Conservation (phyloP, 2,888 invertebrate species). For the Notodonta dromedarius region DNA sequence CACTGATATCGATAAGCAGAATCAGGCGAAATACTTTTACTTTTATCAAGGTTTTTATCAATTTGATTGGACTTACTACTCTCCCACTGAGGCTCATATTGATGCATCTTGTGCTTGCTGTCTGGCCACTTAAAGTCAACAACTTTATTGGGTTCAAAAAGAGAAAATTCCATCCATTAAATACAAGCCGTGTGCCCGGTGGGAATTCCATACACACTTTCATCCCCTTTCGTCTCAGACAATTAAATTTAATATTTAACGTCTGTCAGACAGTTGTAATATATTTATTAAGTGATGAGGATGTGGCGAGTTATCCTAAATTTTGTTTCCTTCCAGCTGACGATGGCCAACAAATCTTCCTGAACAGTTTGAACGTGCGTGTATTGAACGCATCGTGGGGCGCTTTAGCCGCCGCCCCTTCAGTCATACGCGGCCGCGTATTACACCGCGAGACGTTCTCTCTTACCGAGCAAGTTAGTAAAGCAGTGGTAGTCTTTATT, state of each 20-base stretch:
- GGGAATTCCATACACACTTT: too few species aligned
- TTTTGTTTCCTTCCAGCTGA: slow-evolving; percentile 83
- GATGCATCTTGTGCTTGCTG: too few species aligned
- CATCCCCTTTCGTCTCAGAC: too few species aligned
- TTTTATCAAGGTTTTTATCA: slow-evolving; percentile 90
- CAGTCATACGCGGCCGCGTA: slow-evolving; percentile 88
- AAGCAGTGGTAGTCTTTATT: slow-evolving; percentile 5
- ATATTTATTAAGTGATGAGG: too few species aligned
- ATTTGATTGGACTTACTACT: background rate
- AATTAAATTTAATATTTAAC: too few species aligned
- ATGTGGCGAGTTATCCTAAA: too few species aligned
- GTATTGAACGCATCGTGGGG: slow-evolving; percentile 95
- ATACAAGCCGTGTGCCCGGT: too few species aligned
- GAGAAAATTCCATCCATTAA: too few species aligned
- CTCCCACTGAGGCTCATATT: background rate
- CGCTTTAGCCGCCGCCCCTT: slow-evolving; percentile 90
- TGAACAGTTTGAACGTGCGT: slow-evolving; percentile 95
- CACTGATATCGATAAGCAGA: slow-evolving; percentile 68
- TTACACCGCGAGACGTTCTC: slow-evolving; percentile 95
- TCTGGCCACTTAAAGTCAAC: too few species aligned
- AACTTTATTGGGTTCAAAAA: too few species aligned
- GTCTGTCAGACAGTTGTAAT: too few species aligned
- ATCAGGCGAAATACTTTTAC: slow-evolving; percentile 86
- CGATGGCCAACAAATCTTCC: slow-evolving; percentile 96
- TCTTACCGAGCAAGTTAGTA: slow-evolving; percentile 87